Evolutionary conservation across 1,140 invertebrate genomes (phyloP), one percentile per base, ranked within the genome.

Genomic region (Caerostris darwini): DNA sequence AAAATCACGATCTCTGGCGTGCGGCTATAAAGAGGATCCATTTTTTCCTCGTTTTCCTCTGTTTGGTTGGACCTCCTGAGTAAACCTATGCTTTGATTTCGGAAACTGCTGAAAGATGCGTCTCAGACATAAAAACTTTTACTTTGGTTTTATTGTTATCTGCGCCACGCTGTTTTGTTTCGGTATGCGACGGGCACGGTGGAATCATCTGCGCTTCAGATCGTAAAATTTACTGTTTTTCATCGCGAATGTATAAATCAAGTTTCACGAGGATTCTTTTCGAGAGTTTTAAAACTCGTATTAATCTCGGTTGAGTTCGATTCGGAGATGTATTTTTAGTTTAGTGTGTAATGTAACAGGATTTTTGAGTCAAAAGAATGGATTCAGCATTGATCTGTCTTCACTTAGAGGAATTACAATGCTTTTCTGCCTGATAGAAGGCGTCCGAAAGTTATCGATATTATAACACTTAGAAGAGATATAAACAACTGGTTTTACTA

Each of bases 181-280:
- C 50, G 69, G 69, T 77, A 77, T 77, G 69, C 69, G 69, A 10
- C 10, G 8, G 8, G 50, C 12, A 34, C 34, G 19, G 59, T 10
- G 17, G 17, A 61, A 61, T 61, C 59, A 12, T 12, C 69, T 10
- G 12, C 69, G 69, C 69, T 77, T 53, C 50, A 10, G 69, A 77
- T 77, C 69, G 69, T 77, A 77, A 77, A 77, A 77, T 34, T 53
- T 53, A 10, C 19, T 77, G 69, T 77, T 77, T 77, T 77, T 77
- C 69, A 50, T 53, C 50, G 69, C 34, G 12, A 77, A 77, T 77
- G 19, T 77, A 77, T 77, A 77, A 77, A 77, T 77, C 69, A 77
- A 77, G 50, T 77, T 50, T 77, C 69, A 77, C 69, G 34, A 50
- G 10, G 34, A 53, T 77, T 77, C 69, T 34, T 34, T 77, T 50